These are phyloP conservation scores for Melanchra persicariae DNA, from an alignment of 2,888 invertebrate genomes.

Conservation along the genomic window DNA sequence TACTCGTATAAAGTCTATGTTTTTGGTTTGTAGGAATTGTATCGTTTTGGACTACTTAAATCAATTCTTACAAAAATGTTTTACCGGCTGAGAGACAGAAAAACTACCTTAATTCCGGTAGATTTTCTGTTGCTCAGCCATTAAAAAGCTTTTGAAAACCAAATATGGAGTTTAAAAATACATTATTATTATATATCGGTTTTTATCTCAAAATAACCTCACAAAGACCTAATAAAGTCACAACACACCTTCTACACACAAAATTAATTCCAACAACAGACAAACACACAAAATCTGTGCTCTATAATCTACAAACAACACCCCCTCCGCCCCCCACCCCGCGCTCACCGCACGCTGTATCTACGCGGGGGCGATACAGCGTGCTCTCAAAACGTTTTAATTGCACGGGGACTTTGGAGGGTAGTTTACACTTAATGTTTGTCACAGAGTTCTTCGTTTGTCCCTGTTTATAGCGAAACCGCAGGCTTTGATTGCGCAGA, in stretches of 20 bases:
- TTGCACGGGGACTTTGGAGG: constrained; percentile 63
- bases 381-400: constrained; percentile 63
- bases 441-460: constrained; percentile 61
- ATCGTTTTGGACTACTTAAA: too few species aligned
- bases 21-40: too few species aligned
- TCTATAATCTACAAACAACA: constrained; percentile 79
- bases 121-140: too few species aligned
- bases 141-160: too few species aligned
- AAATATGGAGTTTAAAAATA: too few species aligned
- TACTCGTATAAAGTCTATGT: too few species aligned
- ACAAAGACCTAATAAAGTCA: constrained; percentile 5
- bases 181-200: too few species aligned
- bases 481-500: constrained; percentile 60
- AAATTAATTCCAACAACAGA: constrained; percentile 56
- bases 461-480: constrained; percentile 64
- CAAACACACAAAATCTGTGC: constrained; percentile 78
- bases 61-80: too few species aligned
- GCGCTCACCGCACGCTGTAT: constrained; percentile 35
- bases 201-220: neutral
- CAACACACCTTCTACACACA: constrained; percentile 37
- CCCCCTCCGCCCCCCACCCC: constrained; percentile 50
- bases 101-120: too few species aligned
- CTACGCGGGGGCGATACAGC: constrained; percentile 53
- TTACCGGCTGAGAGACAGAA: too few species aligned
- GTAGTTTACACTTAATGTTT: constrained; percentile 66